Evolutionary conservation across 2,888 invertebrate species (phyloP).

Genomic region (Caenorhabditis plicata): DNA sequence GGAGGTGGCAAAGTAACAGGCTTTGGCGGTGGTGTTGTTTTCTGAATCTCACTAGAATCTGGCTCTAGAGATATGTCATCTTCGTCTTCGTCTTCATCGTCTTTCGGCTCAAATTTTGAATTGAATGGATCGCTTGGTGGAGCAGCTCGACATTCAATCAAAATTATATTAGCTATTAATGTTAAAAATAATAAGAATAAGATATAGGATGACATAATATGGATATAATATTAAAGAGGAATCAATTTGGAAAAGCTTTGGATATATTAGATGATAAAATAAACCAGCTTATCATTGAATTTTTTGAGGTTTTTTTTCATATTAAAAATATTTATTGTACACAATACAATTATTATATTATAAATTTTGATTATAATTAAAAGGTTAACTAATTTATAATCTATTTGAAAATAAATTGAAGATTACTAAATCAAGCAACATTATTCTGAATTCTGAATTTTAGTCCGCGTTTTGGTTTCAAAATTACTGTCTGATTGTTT

Average conservation of each 20-base stretch:
- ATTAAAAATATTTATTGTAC: no score
- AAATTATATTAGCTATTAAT: not conserved
- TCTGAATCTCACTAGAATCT: slow-evolving; percentile 8
- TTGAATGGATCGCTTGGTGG: slow-evolving; percentile 26
- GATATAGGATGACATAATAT: not conserved
- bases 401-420: no score
- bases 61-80: slow-evolving; percentile 28
- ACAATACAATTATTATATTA: no score
- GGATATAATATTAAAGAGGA: not conserved
- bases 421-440: no score
- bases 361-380: no score
- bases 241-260: not conserved
- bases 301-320: no score
- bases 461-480: no score
- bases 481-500: no score
- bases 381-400: no score
- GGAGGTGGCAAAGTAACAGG: slow-evolving; percentile 1
- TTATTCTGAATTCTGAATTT: no score
- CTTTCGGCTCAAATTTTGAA: slow-evolving; percentile 17
- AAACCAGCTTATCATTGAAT: slow-evolving; percentile 1
- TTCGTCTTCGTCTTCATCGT: slow-evolving; percentile 4
- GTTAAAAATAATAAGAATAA: slow-evolving; percentile 3
- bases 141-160: not conserved
- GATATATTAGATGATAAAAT: not conserved
- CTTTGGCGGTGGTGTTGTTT: slow-evolving; percentile 5